Evolutionary conservation across 2,888 invertebrate genomes (phyloP).

Genomic region (Ctenicera cuprea): DNA sequence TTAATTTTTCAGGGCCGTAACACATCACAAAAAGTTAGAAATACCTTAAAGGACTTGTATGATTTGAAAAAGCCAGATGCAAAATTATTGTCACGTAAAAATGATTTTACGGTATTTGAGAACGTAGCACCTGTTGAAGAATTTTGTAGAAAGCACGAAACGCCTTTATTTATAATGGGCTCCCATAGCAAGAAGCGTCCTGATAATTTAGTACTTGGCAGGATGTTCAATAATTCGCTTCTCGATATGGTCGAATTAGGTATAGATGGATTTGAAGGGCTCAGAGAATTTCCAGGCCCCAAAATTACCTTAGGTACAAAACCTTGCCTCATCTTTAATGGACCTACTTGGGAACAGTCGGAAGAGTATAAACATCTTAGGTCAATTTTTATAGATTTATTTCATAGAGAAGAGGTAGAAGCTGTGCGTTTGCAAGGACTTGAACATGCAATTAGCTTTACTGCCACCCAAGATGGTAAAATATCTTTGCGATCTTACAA

Average conservation of each 20-base stretch:
- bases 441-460: constrained; percentile 94
- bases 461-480: constrained; percentile 84
- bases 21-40: constrained; percentile 81
- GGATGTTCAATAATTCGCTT: constrained; percentile 91
- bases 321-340: constrained; percentile 94
- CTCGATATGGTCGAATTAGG: constrained; percentile 98
- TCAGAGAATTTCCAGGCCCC: constrained; percentile 86
- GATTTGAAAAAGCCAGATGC: constrained; percentile 91
- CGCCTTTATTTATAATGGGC: constrained; percentile 92
- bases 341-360: constrained; percentile 91
- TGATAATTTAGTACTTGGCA: constrained; percentile 91
- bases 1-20: constrained; percentile 91
- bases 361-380: constrained; percentile 89
- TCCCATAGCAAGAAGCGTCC: constrained; percentile 97
- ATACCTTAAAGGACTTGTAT: constrained; percentile 90
- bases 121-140: constrained; percentile 88
- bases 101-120: constrained; percentile 95
- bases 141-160: constrained; percentile 87
- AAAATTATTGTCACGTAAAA: constrained; percentile 84
- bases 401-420: constrained; percentile 88
- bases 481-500: constrained; percentile 88
- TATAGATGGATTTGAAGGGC: constrained; percentile 86
- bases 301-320: constrained; percentile 83
- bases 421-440: constrained; percentile 93
- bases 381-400: constrained; percentile 94